Evolutionary conservation across 2,113 vertebrate species (phyloP).

Genomic region (Ptilorrhoa leucosticta): DNA sequence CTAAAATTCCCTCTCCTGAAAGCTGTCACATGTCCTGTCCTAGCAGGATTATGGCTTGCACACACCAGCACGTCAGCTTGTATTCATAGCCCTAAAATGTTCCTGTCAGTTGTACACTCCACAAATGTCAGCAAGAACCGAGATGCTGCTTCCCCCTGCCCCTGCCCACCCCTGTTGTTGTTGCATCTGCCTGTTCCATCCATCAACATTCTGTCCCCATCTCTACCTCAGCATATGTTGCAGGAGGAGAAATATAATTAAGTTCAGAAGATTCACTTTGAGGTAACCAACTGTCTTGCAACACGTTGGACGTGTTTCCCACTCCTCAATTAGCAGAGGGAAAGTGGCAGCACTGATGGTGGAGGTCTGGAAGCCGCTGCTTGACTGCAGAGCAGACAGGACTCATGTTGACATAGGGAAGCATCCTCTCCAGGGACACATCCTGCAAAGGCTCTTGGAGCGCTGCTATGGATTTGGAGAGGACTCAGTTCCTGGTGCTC

Average conservation of each 20-base stretch:
- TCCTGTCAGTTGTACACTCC: not conserved
- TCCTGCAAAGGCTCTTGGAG: not conserved
- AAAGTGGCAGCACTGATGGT: not conserved
- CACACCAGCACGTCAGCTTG: not conserved
- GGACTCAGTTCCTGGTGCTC: not conserved
- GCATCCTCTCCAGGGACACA: not conserved
- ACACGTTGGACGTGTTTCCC: not conserved
- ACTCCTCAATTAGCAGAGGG: not conserved
- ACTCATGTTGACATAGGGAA: rapidly evolving
- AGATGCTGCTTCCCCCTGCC: not conserved
- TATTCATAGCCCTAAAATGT: not conserved
- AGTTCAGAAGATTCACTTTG: not conserved
- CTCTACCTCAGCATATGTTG: not conserved
- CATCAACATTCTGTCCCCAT: not conserved
- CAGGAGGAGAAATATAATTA: not conserved
- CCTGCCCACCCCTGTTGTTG: not conserved
- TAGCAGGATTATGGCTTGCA: not conserved
- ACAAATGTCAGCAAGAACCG: not conserved
- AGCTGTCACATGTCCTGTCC: not conserved
- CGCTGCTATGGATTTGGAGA: rapidly evolving
- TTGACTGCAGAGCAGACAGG: not conserved
- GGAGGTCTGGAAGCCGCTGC: not conserved
- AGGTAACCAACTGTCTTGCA: not conserved
- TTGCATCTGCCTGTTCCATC: not conserved
- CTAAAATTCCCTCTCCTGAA: conserved; percentile 4